Evolutionary conservation across 2,113 vertebrate genomes (phyloP).

Genomic region (Poeciliopsis prolifica): DNA sequence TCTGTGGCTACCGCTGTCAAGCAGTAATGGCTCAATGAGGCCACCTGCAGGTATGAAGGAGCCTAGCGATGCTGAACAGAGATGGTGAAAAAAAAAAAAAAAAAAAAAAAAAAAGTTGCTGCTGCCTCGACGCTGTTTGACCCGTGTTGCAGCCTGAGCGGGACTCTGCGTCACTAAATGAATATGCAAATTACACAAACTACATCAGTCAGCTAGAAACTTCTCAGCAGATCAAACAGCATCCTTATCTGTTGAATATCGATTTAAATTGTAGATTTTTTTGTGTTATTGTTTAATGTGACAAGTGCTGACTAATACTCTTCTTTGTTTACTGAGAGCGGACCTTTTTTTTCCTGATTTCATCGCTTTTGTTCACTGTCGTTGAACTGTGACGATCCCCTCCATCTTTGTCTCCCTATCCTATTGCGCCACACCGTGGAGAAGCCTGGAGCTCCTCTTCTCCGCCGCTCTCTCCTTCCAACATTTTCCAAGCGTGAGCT

Average conservation of each 20-base stretch:
- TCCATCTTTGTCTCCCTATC: constrained; percentile 53
- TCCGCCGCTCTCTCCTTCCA: background rate
- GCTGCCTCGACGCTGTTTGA: constrained; percentile 56
- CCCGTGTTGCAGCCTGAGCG: constrained; percentile 29
- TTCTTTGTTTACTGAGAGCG: constrained; percentile 31
- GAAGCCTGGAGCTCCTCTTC: background rate
- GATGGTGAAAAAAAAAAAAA: constrained; percentile 41
- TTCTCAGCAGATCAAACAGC: background rate
- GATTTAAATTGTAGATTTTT: background rate
- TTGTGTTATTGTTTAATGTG: background rate
- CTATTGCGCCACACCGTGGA: constrained; percentile 77
- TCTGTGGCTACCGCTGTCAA: constrained; percentile 30
- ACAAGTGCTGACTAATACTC: background rate
- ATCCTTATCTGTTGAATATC: too few relatives aligned
- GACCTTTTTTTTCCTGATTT: constrained; percentile 33
- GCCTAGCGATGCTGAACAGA: constrained; percentile 49
- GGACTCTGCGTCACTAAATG: background rate
- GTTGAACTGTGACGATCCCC: constrained; percentile 50
- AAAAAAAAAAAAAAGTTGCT: constrained; percentile 20
- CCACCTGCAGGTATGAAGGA: constrained; percentile 70
- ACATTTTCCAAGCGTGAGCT: constrained; percentile 8
- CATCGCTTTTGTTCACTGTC: constrained; percentile 60
- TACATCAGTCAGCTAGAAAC: background rate
- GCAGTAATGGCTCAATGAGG: constrained; percentile 67
- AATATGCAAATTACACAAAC: background rate